Evolutionary conservation across 2,888 invertebrate species (phyloP), one percentile per base, ranked within the genome.

Genomic region (Anarsia innoxiella): DNA sequence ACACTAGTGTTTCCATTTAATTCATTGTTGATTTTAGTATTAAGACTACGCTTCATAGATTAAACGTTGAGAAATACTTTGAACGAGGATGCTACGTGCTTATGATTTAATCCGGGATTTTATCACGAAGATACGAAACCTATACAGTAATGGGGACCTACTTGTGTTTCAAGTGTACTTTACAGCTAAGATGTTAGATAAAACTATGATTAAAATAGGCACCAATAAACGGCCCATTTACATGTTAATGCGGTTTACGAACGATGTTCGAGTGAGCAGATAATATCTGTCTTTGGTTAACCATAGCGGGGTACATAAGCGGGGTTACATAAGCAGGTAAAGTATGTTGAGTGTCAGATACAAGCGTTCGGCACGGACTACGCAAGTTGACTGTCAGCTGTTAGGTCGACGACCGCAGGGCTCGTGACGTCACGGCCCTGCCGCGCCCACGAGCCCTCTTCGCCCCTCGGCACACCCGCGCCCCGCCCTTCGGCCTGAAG

Each of bases 361-460:
- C 35, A 16, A 11, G 19, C 35, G 23, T 12, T 30, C 15, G 31
- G 19, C 12, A 14, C 11, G 31, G 13, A 28, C 23, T 15, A 34
- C 41, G 31, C 32, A 14, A 23, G 45, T 31, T 34, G 31, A 42
- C 45, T 41, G 60, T 72, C 77, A 76, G 77, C 75, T 77, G 77
- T 69, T 49, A 58, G 69, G 65, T 73, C 66, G 48, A 45, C 60
- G 74, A 66, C 74, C 77, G 67, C 49, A 70, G 73, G 70, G 67
- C 67, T 50, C 48, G 62, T 76, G 77, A 77, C 76, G 75, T 76
- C 75, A 76, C 61, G 40, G 57, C 59, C 59, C 61, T 56, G 66
- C 68, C 70, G 66, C 68, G 68, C 68, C 72, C 65, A 51, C 44
- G 48, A 44, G 42, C 44, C 44, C 53, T 48, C 40, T 46, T 45